A percentile compares a stretch with the other conserved stretches of the same genome.
Evolutionary conservation across 1,140 invertebrate genomes (phyloP).

Genomic region (Polypedilum vanderplanki): DNA sequence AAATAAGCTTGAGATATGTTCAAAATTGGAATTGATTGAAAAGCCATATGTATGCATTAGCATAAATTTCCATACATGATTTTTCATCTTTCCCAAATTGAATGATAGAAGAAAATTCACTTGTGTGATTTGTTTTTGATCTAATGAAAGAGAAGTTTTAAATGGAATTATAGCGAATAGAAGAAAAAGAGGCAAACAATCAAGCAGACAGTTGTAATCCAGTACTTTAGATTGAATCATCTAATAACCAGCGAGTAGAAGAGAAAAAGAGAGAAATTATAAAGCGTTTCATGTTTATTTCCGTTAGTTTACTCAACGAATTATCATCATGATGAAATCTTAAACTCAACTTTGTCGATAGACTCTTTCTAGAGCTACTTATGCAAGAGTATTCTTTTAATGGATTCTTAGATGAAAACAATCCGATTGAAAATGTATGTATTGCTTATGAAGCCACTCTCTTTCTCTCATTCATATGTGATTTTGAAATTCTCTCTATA

Average conservation of each 20-base stretch:
- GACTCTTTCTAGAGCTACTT: too few relatives aligned
- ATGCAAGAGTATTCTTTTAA: too few relatives aligned
- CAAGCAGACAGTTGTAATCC: neutral
- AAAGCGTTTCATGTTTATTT: conserved; percentile 1
- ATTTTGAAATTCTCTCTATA: neutral
- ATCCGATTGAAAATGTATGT: too few relatives aligned
- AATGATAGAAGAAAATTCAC: too few relatives aligned
- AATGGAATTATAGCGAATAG: neutral
- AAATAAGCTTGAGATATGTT: too few relatives aligned
- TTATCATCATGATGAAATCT: conserved; percentile 8
- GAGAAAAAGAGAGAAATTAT: neutral
- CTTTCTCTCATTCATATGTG: neutral
- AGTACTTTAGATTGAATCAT: neutral
- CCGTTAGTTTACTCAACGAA: conserved; percentile 10
- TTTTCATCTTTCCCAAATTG: neutral
- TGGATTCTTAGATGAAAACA: too few relatives aligned
- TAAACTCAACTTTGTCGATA: neutral
- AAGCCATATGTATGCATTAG: conserved; percentile 2
- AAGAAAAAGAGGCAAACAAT: neutral
- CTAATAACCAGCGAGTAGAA: neutral
- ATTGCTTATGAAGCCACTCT: neutral
- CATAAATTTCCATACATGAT: conserved; percentile 7
- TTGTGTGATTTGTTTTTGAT: too few relatives aligned
- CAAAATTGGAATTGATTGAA: neutral
- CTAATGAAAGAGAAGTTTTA: neutral